phyloP scores from a whole-genome alignment of 2,113 vertebrate genomes.

The Anoplopoma fimbria region DNA sequence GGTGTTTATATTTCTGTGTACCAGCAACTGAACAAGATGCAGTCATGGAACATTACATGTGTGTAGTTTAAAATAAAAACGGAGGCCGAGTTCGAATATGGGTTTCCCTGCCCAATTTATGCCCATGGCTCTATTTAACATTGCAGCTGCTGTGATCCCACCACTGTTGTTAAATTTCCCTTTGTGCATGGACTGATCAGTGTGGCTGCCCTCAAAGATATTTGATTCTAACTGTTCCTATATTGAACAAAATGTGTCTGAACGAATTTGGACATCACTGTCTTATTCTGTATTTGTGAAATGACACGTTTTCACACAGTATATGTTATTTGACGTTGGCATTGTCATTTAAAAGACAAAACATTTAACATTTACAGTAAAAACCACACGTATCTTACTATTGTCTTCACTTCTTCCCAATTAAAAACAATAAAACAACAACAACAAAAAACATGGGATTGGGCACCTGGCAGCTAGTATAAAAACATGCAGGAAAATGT shows the following conservation, averaged over 20 bases:
- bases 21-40: background rate
- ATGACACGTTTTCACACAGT: constrained; percentile 22
- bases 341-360: constrained; percentile 63
- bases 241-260: constrained; percentile 15
- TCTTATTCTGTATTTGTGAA: constrained; percentile 15
- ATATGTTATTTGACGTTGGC: constrained; percentile 55
- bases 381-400: constrained; percentile 36
- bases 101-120: background rate
- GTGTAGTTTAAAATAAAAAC: background rate
- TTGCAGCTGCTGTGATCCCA: background rate
- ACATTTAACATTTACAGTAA: constrained; percentile 46
- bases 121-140: background rate
- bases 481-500: constrained; percentile 61
- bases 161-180: background rate
- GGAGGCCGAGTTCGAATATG: background rate
- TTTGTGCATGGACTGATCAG: background rate
- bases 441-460: constrained; percentile 19
- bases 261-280: background rate
- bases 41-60: background rate
- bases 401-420: constrained; percentile 45
- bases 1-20: too few relatives aligned
- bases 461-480: constrained; percentile 50
- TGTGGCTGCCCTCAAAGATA: constrained; percentile 1
- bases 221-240: background rate
- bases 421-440: constrained; percentile 40